Evolutionary conservation across 2,113 vertebrate genomes (phyloP).

Genomic region (Bufo gargarizans): DNA sequence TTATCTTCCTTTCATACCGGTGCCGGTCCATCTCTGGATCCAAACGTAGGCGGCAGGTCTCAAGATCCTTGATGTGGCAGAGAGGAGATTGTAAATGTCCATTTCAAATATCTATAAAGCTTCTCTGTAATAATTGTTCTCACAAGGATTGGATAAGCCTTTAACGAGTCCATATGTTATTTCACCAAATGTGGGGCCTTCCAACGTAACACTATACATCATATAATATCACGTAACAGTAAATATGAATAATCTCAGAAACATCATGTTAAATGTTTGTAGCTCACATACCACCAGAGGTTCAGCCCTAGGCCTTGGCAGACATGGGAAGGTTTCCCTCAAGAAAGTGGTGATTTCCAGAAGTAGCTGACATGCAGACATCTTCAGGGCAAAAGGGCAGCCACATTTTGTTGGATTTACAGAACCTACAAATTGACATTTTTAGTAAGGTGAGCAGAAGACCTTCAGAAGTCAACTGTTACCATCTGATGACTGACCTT

Average conservation of each 20-base stretch:
- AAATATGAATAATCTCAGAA: not conserved
- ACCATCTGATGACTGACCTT: slow-evolving; percentile 56
- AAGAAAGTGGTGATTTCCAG: slow-evolving; percentile 97
- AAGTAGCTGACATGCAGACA: slow-evolving; percentile 95
- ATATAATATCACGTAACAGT: not conserved
- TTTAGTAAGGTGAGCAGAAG: slow-evolving; percentile 57
- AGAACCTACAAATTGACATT: slow-evolving; percentile 79
- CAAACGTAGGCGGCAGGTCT: slow-evolving; percentile 89
- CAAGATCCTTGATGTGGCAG: slow-evolving; percentile 81
- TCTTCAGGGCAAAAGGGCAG: slow-evolving; percentile 97
- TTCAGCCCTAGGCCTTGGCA: slow-evolving; percentile 90
- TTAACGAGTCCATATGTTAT: no score
- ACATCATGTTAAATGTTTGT: not conserved
- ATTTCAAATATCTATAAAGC: not conserved
- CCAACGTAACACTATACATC: not conserved
- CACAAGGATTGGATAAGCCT: not conserved
- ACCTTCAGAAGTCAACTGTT: slow-evolving; percentile 58
- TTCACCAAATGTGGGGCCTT: not conserved
- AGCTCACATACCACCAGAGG: slow-evolving; percentile 86
- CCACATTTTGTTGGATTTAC: slow-evolving; percentile 97
- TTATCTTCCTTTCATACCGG: slow-evolving; percentile 98
- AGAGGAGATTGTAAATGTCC: not conserved
- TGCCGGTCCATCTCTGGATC: slow-evolving; percentile 95
- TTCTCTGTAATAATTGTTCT: not conserved
- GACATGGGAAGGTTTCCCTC: slow-evolving; percentile 93